A percentile compares a stretch with the other conserved stretches of the same genome.
Conservation (phyloP, 1,140 invertebrate genomes). For the Ctenoplectra terminalis region DNA sequence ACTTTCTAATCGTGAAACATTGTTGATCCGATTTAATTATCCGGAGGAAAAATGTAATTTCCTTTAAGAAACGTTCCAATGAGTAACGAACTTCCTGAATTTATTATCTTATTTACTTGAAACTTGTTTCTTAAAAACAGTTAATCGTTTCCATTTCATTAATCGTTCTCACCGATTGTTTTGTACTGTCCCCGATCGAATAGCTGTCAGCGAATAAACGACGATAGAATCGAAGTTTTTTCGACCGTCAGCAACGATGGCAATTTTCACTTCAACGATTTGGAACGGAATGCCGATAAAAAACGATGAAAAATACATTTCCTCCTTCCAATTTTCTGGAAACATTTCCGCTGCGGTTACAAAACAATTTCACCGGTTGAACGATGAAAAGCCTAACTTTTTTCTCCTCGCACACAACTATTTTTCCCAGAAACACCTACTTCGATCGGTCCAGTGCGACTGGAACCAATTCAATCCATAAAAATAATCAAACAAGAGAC, state of each 20-base stretch:
- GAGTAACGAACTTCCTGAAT: too few relatives aligned
- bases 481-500: too few relatives aligned
- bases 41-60: not conserved
- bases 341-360: too few relatives aligned
- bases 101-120: not conserved
- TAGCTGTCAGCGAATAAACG: not conserved
- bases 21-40: conserved; percentile 1
- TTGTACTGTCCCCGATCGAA: not conserved
- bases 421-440: too few relatives aligned
- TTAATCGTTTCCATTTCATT: not conserved
- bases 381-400: too few relatives aligned
- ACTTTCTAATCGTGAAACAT: too few relatives aligned
- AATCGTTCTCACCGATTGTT: too few relatives aligned
- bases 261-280: conserved; percentile 22
- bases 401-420: too few relatives aligned
- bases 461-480: too few relatives aligned
- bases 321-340: not conserved
- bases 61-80: too few relatives aligned
- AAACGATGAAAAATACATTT: not conserved
- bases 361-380: not conserved
- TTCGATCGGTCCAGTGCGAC: too few relatives aligned
- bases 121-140: not conserved
- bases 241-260: not conserved
- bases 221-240: not conserved
- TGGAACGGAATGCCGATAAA: not conserved